Conservation (phyloP, 2,113 vertebrate species). For the Bostrychus sinensis region DNA sequence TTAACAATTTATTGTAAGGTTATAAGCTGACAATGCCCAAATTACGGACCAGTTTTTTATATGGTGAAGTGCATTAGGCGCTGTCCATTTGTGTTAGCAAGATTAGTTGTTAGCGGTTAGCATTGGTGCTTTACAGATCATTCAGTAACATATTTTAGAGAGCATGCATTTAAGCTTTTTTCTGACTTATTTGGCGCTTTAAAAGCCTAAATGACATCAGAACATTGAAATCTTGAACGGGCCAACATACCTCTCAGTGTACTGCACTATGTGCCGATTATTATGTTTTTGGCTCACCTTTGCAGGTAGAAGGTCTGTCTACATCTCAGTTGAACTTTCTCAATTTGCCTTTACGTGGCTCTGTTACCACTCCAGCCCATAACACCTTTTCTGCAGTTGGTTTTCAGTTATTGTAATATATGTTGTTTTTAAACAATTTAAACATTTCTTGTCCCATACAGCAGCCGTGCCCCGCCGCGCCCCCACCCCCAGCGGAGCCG, state of each 20-base stretch:
- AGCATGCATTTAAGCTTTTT: neutral
- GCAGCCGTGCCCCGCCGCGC: constrained; percentile 81
- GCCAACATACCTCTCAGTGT: no score
- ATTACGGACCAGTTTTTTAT: no score
- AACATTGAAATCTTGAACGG: no score
- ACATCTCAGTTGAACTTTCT: no score
- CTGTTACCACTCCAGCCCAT: neutral
- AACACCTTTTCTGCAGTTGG: neutral
- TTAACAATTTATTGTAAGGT: no score
- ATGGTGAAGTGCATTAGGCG: no score
- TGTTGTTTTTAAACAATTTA: no score
- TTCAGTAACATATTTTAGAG: neutral
- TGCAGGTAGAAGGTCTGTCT: no score
- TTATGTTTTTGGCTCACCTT: no score
- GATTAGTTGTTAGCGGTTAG: neutral
- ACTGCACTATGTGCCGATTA: no score
- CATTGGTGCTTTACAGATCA: neutral
- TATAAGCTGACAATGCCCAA: no score
- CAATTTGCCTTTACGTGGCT: neutral
- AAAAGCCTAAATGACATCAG: no score
- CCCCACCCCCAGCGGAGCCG: constrained; percentile 81
- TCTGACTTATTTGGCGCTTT: neutral
- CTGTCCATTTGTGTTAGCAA: neutral
- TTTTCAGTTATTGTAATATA: neutral
- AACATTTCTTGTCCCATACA: constrained; percentile 20